These are phyloP conservation scores for Allacma fusca DNA, from an alignment of 2,888 invertebrate species.

Conservation along the genomic window DNA sequence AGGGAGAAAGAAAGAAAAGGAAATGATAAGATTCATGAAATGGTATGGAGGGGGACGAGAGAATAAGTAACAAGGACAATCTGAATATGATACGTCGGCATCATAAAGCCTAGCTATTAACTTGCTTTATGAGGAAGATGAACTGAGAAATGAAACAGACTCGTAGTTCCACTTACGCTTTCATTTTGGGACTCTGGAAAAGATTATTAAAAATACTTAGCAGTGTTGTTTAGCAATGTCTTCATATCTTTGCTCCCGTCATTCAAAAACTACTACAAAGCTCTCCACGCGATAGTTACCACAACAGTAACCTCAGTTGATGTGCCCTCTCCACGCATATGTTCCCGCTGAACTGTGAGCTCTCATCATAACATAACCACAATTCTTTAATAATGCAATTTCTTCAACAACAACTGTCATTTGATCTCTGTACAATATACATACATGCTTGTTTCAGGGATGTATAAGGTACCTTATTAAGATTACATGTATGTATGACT, in stretches of 20 bases:
- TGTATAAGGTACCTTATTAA: too few relatives aligned
- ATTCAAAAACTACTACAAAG: too few relatives aligned
- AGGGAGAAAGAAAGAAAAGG: conserved; percentile 9
- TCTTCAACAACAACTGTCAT: conserved; percentile 24
- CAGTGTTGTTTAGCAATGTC: conserved; percentile 14
- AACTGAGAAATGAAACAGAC: conserved; percentile 33
- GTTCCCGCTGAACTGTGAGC: too few relatives aligned
- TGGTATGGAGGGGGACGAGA: not conserved
- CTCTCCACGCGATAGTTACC: too few relatives aligned
- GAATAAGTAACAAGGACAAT: conserved; percentile 1
- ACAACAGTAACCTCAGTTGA: too few relatives aligned
- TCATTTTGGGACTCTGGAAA: conserved; percentile 23
- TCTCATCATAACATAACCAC: too few relatives aligned
- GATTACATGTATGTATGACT: too few relatives aligned
- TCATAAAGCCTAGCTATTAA: conserved; percentile 34
- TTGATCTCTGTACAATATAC: not conserved
- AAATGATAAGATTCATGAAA: not conserved
- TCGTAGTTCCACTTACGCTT: conserved; percentile 19
- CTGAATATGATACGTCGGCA: conserved; percentile 31
- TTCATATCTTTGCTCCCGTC: not conserved
- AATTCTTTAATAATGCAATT: not conserved
- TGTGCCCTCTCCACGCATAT: too few relatives aligned
- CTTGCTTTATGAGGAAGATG: conserved; percentile 35
- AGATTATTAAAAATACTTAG: conserved; percentile 26
- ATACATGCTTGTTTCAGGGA: too few relatives aligned